Evolutionary conservation across 2,888 invertebrate genomes (phyloP), one percentile per base, ranked within the genome.

Genomic region (Lepidonotus clava): DNA sequence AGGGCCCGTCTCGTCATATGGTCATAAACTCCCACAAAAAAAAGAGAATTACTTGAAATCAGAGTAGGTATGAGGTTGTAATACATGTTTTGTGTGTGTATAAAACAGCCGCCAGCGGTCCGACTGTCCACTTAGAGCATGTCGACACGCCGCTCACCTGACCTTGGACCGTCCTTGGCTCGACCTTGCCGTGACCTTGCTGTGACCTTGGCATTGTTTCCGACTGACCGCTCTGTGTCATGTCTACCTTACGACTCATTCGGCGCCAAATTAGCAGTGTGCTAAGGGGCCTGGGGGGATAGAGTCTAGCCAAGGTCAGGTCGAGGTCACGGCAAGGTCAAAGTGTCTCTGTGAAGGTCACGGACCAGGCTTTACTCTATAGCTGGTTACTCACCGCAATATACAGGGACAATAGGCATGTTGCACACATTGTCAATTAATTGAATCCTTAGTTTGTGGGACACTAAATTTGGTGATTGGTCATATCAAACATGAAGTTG

Each of bases 111-210:
- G n/a, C 38, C 38, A 38, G 71, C 71, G 38, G 38, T 36, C 24
- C 24, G 71, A 36, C 0, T 32, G 66, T 66, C 71, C 71, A 71
- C n/a, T 71, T 71, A 71, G 71, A 71, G 71, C n/a, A 8, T 32
- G 71, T n/a, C 38, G 71, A 24, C 71, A 21, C 38, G 71, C n/a
- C 71, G 36, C 14, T 71, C n/a, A 71, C 36, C 38, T 71, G 71
- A 71, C 71, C 71, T 36, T 71, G 36, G 1, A 34, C 14, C 38
- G 38, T 21, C 71, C 71, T 36, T 38, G 36, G 8, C 11, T 18
- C 11, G 71, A 71, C 71, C 71, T 34, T 34, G 71, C 14, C 71
- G 14, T 71, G 71, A 71, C 71, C 71, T 34, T 34, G 71, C 14
- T 38, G 14, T 71, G 71, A 71, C 34, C 36, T 71, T 71, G 71